Conservation (phyloP, 2,797 vertebrate genomes). For the Iguana delicatissima region DNA sequence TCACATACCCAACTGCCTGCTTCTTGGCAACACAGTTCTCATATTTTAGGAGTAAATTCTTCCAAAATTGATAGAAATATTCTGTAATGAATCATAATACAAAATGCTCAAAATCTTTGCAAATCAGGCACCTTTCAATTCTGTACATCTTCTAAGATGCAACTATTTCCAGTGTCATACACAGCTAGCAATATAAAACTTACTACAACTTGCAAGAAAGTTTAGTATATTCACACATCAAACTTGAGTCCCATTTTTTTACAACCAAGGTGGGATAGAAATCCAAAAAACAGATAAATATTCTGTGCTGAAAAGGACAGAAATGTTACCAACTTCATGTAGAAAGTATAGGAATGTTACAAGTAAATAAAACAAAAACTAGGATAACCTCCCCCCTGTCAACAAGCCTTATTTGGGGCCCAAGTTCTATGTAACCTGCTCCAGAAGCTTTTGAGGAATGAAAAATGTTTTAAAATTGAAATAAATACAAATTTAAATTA, state of each 20-base stretch:
- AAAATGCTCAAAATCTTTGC: neutral
- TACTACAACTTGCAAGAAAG: neutral
- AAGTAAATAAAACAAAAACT: neutral
- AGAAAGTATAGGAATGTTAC: neutral
- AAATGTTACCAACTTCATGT: neutral
- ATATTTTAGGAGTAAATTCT: conserved; percentile 57
- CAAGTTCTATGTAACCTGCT: neutral
- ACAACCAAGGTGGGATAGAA: neutral
- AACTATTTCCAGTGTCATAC: neutral
- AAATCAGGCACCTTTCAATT: neutral
- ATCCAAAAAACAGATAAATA: neutral
- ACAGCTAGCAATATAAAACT: neutral
- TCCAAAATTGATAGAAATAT: conserved; percentile 62
- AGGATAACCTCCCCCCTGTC: neutral
- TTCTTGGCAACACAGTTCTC: conserved; percentile 57
- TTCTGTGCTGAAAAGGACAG: neutral
- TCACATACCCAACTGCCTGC: conserved; percentile 55
- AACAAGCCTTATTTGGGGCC: neutral
- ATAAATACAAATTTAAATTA: neutral
- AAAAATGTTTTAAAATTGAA: too few species aligned
- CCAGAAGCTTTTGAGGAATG: neutral
- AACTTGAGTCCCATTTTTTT: neutral
- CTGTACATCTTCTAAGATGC: neutral
- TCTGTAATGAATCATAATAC: conserved; percentile 51
- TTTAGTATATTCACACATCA: neutral